A percentile compares a stretch with the other conserved stretches of the same genome.
Conservation (phyloP, 2,797 vertebrate genomes). For the Siniperca undulata region DNA sequence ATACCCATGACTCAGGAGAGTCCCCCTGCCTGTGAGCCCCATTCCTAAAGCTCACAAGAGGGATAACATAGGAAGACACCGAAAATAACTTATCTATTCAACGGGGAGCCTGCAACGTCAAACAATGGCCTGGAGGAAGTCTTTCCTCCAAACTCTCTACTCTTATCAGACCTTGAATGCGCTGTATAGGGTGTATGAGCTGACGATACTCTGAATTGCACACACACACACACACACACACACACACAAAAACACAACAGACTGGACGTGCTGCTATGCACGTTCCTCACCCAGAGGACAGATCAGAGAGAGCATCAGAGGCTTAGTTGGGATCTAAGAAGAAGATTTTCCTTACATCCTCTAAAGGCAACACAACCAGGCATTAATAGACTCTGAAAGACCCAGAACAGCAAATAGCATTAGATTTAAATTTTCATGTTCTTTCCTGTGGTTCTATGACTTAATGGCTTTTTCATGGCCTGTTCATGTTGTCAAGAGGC, state of each 20-base stretch:
- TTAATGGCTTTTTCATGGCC: constrained; percentile 45
- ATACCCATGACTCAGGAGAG: constrained; percentile 11
- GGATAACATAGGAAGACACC: constrained; percentile 60
- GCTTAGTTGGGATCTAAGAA: constrained; percentile 33
- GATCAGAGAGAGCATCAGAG: constrained; percentile 41
- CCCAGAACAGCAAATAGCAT: constrained; percentile 20
- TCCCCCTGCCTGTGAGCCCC: constrained; percentile 13
- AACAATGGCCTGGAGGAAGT: constrained; percentile 75
- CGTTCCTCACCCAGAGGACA: constrained; percentile 47
- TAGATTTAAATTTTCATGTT: constrained; percentile 32
- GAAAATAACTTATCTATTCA: constrained; percentile 68
- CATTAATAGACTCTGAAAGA: constrained; percentile 42
- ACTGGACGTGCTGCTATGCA: constrained; percentile 71
- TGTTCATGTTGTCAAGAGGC: constrained; percentile 29
- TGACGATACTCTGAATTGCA: constrained; percentile 47
- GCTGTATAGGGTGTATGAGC: constrained; percentile 23
- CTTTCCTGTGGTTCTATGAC: constrained; percentile 53
- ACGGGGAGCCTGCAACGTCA: constrained; percentile 37
- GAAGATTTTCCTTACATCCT: constrained; percentile 26
- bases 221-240: constrained; percentile 20
- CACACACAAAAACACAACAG: constrained; percentile 44
- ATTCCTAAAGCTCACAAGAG: constrained; percentile 46
- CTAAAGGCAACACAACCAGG: constrained; percentile 36
- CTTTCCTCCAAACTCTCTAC: constrained; percentile 54
- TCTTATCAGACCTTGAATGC: constrained; percentile 55